A percentile compares a stretch with the other conserved stretches of the same genome.
Evolutionary conservation across 2,113 vertebrate genomes (phyloP).

Genomic region (Tetrao urogallus): DNA sequence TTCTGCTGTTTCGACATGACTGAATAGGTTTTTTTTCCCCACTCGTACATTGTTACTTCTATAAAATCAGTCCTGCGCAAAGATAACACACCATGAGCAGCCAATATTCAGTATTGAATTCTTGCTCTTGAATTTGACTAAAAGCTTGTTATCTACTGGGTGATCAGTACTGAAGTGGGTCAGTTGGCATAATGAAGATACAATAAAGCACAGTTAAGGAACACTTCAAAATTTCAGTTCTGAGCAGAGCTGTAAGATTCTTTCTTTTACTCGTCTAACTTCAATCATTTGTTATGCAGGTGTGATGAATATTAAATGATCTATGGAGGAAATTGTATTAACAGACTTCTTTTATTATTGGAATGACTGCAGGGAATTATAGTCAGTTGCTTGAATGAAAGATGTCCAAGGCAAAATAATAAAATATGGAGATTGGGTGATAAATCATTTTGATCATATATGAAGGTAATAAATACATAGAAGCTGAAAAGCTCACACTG

Average conservation of each 20-base stretch:
- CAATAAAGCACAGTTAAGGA: slow-evolving; percentile 24
- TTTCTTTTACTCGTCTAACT: slow-evolving; percentile 13
- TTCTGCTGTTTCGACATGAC: neutral
- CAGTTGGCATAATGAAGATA: slow-evolving; percentile 48
- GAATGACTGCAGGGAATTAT: slow-evolving; percentile 52
- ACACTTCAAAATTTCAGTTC: slow-evolving; percentile 13
- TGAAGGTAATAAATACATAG: slow-evolving; percentile 64
- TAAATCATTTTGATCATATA: slow-evolving; percentile 67
- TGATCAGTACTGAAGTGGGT: neutral
- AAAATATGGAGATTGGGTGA: slow-evolving; percentile 59
- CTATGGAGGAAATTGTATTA: slow-evolving; percentile 61
- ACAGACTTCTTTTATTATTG: slow-evolving; percentile 61
- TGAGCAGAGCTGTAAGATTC: neutral
- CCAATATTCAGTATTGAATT: neutral
- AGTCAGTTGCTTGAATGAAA: slow-evolving; percentile 54
- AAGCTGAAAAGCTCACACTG: slow-evolving; percentile 33
- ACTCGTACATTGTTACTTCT: neutral
- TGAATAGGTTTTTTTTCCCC: neutral
- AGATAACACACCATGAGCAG: neutral
- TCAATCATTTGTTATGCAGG: slow-evolving; percentile 59
- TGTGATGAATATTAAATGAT: slow-evolving; percentile 70
- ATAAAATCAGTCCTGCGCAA: neutral
- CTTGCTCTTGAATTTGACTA: neutral
- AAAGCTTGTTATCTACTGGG: slow-evolving; percentile 23
- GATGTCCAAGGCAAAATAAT: slow-evolving; percentile 66